phyloP scores from a whole-genome alignment of 2,888 invertebrate species.

The Agrotis clavis region DNA sequence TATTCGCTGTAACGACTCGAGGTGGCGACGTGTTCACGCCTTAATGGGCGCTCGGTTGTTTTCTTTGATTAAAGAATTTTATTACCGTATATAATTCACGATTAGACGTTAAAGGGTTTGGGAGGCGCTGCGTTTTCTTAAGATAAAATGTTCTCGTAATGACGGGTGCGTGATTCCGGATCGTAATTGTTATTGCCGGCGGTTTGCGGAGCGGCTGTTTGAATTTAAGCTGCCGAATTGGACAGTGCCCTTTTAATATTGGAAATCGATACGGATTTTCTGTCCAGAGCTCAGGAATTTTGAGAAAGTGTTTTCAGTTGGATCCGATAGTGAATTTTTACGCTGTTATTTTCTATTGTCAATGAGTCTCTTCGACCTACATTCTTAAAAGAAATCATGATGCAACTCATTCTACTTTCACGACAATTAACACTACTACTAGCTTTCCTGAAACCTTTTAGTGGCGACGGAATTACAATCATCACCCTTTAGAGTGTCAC shows the following conservation, averaged over 20 bases:
- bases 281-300: background rate
- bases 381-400: background rate
- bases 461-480: background rate
- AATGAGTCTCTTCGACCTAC: background rate
- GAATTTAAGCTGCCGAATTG: slow-evolving; percentile 68
- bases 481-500: background rate
- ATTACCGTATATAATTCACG: slow-evolving; percentile 90
- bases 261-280: slow-evolving; percentile 28
- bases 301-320: too few relatives aligned
- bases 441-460: background rate
- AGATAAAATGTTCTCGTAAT: slow-evolving; percentile 88
- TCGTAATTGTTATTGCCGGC: slow-evolving; percentile 87
- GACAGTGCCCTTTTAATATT: slow-evolving; percentile 52
- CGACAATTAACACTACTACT: background rate
- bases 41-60: slow-evolving; percentile 89
- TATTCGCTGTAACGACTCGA: slow-evolving; percentile 88
- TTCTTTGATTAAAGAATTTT: slow-evolving; percentile 92
- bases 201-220: slow-evolving; percentile 65
- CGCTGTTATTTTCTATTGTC: background rate
- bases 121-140: slow-evolving; percentile 77
- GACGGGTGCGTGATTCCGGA: slow-evolving; percentile 89
- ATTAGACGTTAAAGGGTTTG: slow-evolving; percentile 89
- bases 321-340: background rate
- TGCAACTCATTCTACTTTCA: background rate
- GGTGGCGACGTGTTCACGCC: slow-evolving; percentile 89